Conservation (phyloP, 1,140 invertebrate genomes). For the Drosophila bocki region DNA sequence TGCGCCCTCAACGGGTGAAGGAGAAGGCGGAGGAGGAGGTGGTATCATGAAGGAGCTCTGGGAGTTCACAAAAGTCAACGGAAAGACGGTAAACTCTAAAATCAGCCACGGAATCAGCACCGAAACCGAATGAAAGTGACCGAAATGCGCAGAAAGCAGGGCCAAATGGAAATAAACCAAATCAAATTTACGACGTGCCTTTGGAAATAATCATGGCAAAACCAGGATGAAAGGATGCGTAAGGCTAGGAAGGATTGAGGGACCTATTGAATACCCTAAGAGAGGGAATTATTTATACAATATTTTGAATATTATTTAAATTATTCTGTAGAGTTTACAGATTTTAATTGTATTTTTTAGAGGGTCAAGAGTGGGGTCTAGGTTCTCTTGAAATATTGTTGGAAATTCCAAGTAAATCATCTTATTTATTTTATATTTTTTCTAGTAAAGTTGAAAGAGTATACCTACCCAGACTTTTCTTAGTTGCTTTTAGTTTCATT, state of each 20-base stretch:
- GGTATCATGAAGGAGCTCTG: slow-evolving; percentile 3
- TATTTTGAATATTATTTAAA: too few relatives aligned
- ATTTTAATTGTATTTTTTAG: too few relatives aligned
- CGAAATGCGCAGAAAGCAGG: slow-evolving; percentile 34
- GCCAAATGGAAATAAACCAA: slow-evolving; percentile 75
- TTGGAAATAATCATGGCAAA: slow-evolving; percentile 24
- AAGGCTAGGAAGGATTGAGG: background rate
- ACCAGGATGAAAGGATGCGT: background rate
- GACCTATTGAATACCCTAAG: background rate
- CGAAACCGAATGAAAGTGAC: slow-evolving; percentile 62
- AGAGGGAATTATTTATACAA: background rate
- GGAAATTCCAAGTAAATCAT: too few relatives aligned
- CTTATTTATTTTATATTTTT: too few relatives aligned
- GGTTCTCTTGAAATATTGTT: too few relatives aligned
- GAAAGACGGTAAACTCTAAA: slow-evolving; percentile 27
- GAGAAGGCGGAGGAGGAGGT: background rate
- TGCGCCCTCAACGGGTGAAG: slow-evolving; percentile 48
- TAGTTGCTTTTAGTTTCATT: background rate
- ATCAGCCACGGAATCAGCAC: slow-evolving; percentile 43
- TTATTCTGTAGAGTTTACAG: background rate
- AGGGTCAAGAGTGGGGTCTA: too few relatives aligned
- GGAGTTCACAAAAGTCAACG: slow-evolving; percentile 34
- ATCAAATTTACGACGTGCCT: slow-evolving; percentile 76
- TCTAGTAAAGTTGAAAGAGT: background rate
- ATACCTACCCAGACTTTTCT: background rate